These are phyloP conservation scores for Allobates femoralis DNA, from an alignment of 2,797 vertebrate genomes.

Conservation along the genomic window DNA sequence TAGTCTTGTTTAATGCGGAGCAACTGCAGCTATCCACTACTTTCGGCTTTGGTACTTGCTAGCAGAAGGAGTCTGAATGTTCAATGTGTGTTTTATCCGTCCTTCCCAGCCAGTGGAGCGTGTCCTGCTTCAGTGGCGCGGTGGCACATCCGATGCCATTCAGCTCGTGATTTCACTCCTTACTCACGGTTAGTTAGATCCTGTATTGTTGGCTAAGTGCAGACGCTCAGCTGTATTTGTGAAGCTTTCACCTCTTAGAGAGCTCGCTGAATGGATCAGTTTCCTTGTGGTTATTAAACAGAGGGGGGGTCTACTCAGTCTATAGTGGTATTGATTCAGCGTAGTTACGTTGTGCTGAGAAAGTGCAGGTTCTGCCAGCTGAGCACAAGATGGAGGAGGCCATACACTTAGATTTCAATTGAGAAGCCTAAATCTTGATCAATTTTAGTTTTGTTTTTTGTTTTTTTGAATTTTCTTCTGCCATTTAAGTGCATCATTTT, in stretches of 20 bases:
- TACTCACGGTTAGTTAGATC: slow-evolving; percentile 59
- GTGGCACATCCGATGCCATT: slow-evolving; percentile 22
- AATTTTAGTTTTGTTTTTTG: slow-evolving; percentile 20
- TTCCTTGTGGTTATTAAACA: slow-evolving; percentile 82
- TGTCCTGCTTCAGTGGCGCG: slow-evolving; percentile 35
- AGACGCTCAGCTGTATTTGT: slow-evolving; percentile 51
- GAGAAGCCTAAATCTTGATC: slow-evolving; percentile 18
- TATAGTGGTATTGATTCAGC: slow-evolving; percentile 80
- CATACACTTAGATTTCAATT: slow-evolving; percentile 22
- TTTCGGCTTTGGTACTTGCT: slow-evolving; percentile 36
- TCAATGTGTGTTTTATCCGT: slow-evolving; percentile 51
- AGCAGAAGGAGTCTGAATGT: slow-evolving; percentile 41
- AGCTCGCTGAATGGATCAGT: slow-evolving; percentile 77
- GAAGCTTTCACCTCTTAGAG: slow-evolving; percentile 65
- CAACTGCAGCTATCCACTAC: neutral
- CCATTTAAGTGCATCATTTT: neutral
- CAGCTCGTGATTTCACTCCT: slow-evolving; percentile 48
- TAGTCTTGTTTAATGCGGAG: neutral
- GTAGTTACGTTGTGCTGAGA: slow-evolving; percentile 75
- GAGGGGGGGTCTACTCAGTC: slow-evolving; percentile 79
- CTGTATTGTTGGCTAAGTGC: slow-evolving; percentile 63
- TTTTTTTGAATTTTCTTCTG: neutral
- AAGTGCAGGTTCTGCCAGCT: slow-evolving; percentile 76
- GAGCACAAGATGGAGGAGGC: slow-evolving; percentile 60
- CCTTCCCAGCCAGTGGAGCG: slow-evolving; percentile 30